A percentile compares a stretch with the other conserved stretches of the same genome.
phyloP scores from a whole-genome alignment of 2,113 vertebrate genomes.

The Polyodon spathula region DNA sequence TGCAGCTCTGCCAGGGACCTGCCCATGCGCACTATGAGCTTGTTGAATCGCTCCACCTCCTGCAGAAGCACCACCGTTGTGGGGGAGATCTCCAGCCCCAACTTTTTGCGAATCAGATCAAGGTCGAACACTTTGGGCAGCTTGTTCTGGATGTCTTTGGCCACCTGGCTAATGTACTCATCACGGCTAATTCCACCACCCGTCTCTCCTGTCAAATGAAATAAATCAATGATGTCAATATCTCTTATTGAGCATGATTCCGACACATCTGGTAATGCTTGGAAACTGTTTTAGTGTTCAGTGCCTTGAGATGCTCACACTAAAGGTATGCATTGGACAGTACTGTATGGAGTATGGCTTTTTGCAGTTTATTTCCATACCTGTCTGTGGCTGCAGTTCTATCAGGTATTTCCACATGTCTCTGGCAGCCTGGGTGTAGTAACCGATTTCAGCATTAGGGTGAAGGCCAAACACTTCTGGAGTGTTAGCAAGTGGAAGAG shows the following conservation, averaged over 20 bases:
- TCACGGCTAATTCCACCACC: conserved; percentile 70
- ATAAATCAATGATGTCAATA: too few species aligned
- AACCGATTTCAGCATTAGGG: conserved; percentile 85
- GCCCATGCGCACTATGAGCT: conserved; percentile 66
- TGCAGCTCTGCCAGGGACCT: conserved; percentile 73
- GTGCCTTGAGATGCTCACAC: too few species aligned
- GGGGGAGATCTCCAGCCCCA: conserved; percentile 56
- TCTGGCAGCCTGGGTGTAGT: conserved; percentile 75
- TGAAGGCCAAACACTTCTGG: conserved; percentile 86
- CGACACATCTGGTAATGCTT: too few species aligned
- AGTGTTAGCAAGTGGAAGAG: conserved; percentile 71
- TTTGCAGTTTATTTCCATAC: conserved; percentile 38
- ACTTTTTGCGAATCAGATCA: conserved; percentile 62
- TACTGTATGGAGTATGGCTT: background rate
- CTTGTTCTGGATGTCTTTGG: conserved; percentile 80
- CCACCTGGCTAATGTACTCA: conserved; percentile 75
- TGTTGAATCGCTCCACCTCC: conserved; percentile 86
- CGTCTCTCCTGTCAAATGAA: conserved; percentile 63
- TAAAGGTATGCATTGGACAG: too few species aligned
- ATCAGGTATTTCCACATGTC: conserved; percentile 80
- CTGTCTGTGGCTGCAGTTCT: conserved; percentile 85
- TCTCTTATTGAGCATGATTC: too few species aligned
- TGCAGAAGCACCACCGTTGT: conserved; percentile 85
- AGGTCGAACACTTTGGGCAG: conserved; percentile 72
- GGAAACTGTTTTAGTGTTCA: too few species aligned